Conservation (phyloP, 2,113 vertebrate species). For the Mugil cephalus region DNA sequence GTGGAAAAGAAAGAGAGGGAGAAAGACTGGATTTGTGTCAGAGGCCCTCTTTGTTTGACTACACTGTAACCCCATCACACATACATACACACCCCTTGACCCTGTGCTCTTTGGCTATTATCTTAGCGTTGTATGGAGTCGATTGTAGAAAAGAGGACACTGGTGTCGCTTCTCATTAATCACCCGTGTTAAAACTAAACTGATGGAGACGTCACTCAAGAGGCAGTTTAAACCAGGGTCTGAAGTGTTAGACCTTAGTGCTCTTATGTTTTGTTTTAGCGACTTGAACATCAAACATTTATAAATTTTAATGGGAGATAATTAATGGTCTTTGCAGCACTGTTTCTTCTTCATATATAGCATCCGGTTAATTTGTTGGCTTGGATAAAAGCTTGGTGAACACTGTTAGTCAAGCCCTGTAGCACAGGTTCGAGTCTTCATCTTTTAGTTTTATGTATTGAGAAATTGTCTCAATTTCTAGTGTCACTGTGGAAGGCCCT, state of each 20-base stretch:
- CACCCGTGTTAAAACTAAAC: constrained; percentile 15
- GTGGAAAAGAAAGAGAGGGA: constrained; percentile 33
- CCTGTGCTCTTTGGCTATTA: constrained; percentile 57
- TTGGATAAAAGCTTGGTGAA: neutral
- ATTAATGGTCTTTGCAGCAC: neutral
- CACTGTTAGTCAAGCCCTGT: neutral
- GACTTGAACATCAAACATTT: neutral
- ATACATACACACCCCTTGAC: constrained; percentile 42
- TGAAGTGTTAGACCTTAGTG: neutral
- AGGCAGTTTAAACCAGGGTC: constrained; percentile 5
- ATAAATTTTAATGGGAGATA: neutral
- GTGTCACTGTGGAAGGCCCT: neutral
- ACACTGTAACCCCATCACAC: constrained; percentile 54
- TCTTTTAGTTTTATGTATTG: neutral
- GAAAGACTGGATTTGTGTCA: constrained; percentile 67
- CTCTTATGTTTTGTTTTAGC: neutral
- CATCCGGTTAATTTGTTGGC: neutral
- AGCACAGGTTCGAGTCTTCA: neutral
- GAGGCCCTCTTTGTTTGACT: constrained; percentile 73
- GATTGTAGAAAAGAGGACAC: constrained; percentile 54
- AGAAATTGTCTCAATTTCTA: neutral
- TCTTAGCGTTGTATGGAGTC: constrained; percentile 31
- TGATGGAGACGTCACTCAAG: constrained; percentile 37
- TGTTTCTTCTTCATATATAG: neutral
- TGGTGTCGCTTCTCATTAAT: constrained; percentile 63